Evolutionary conservation across 2,113 vertebrate genomes (phyloP).

Genomic region (Varanus komodoensis): DNA sequence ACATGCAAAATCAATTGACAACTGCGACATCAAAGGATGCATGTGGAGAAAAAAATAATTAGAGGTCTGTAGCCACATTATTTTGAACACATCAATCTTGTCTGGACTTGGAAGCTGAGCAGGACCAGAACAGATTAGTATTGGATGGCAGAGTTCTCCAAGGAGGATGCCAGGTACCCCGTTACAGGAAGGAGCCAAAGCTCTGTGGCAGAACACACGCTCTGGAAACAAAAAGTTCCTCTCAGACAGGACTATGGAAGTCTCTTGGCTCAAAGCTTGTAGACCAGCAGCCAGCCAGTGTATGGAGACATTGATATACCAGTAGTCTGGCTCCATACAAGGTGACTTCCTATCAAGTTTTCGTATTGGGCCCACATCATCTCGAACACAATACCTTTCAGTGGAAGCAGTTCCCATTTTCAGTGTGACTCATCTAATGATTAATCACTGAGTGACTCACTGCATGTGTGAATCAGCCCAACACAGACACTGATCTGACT

Average conservation of each 20-base stretch:
- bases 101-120: too few species aligned
- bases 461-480: not conserved
- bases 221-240: too few species aligned
- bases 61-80: not conserved
- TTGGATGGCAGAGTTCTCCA: too few species aligned
- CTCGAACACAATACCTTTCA: not conserved
- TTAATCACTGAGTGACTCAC: not conserved
- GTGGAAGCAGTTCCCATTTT: not conserved
- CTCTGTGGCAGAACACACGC: too few species aligned
- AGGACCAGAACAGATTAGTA: too few species aligned
- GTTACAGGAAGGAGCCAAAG: too few species aligned
- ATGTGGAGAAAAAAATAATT: not conserved
- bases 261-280: too few species aligned
- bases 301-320: not conserved
- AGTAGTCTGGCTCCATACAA: not conserved
- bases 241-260: too few species aligned
- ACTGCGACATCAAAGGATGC: not conserved
- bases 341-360: not conserved
- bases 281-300: too few species aligned
- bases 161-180: too few species aligned
- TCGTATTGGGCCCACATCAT: not conserved
- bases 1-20: not conserved
- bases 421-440: not conserved
- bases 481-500: not conserved
- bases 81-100: not conserved